phyloP scores from a whole-genome alignment of 2,797 vertebrate species.

The Pelodytes ibericus region DNA sequence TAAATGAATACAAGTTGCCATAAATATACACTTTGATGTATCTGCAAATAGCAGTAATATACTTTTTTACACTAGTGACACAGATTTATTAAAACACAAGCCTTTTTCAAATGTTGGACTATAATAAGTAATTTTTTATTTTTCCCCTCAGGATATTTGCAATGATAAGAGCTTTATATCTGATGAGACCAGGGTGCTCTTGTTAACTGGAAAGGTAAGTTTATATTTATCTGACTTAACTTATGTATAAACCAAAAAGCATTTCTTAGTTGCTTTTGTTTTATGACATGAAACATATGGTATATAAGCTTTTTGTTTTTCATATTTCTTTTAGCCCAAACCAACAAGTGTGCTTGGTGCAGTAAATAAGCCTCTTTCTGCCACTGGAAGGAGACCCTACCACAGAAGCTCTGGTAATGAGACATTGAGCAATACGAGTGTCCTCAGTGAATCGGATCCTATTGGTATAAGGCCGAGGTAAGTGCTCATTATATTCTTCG shows the following conservation, averaged over 20 bases:
- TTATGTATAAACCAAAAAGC: too few species aligned
- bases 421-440: slow-evolving; percentile 82
- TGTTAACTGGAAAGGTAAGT: slow-evolving; percentile 94
- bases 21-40: too few species aligned
- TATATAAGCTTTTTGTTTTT: too few species aligned
- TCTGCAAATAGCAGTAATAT: too few species aligned
- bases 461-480: slow-evolving; percentile 89
- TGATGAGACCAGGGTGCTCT: slow-evolving; percentile 88
- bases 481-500: too few species aligned
- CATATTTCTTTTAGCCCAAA: slow-evolving; percentile 80
- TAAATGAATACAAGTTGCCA: too few species aligned
- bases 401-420: slow-evolving; percentile 83
- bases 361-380: slow-evolving; percentile 94
- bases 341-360: slow-evolving; percentile 88
- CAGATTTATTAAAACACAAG: too few species aligned
- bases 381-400: slow-evolving; percentile 89
- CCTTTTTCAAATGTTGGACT: too few species aligned
- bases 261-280: too few species aligned
- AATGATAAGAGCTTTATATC: slow-evolving; percentile 94
- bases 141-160: slow-evolving; percentile 83
- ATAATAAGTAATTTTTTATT: slow-evolving; percentile 35
- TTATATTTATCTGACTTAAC: too few species aligned
- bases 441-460: slow-evolving; percentile 86
- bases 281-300: too few species aligned
- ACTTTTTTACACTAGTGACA: too few species aligned